Evolutionary conservation across 2,888 invertebrate genomes (phyloP).

Genomic region (Ditula angustiorana): DNA sequence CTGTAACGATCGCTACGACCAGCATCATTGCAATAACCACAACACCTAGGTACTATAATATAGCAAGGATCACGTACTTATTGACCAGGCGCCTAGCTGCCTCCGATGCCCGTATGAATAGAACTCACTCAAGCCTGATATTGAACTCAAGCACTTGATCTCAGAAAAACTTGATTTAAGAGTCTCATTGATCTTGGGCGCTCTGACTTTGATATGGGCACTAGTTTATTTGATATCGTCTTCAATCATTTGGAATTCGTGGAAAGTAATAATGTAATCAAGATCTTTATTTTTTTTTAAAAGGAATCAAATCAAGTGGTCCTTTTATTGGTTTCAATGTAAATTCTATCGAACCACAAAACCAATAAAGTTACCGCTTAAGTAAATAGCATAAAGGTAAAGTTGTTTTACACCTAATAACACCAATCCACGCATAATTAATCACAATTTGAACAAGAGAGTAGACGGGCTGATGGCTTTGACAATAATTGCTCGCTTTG

Average conservation of each 20-base stretch:
- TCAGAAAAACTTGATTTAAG: neutral
- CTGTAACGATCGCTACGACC: conserved; percentile 14
- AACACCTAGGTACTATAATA: neutral
- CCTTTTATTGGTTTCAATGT: neutral
- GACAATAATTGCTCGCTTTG: conserved; percentile 1
- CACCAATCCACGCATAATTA: neutral
- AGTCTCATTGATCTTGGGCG: neutral
- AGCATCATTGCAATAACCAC: conserved; percentile 4
- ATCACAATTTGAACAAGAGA: neutral
- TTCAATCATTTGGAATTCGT: neutral
- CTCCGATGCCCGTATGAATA: neutral
- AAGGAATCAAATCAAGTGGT: neutral
- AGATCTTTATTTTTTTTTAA: neutral
- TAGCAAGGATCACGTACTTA: neutral
- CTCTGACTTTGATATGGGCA: neutral
- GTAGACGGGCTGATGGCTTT: neutral
- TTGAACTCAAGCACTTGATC: neutral
- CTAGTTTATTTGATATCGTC: neutral
- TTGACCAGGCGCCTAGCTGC: neutral
- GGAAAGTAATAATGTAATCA: too few relatives aligned
- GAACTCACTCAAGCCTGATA: conserved; percentile 1
- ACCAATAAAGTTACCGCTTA: neutral
- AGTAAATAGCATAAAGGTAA: neutral
- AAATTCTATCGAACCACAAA: neutral
- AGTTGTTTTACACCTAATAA: neutral